A percentile compares a stretch with the other conserved stretches of the same genome.
Evolutionary conservation across 2,113 vertebrate species (phyloP).

Genomic region (Ophthalmolycus amberensis): DNA sequence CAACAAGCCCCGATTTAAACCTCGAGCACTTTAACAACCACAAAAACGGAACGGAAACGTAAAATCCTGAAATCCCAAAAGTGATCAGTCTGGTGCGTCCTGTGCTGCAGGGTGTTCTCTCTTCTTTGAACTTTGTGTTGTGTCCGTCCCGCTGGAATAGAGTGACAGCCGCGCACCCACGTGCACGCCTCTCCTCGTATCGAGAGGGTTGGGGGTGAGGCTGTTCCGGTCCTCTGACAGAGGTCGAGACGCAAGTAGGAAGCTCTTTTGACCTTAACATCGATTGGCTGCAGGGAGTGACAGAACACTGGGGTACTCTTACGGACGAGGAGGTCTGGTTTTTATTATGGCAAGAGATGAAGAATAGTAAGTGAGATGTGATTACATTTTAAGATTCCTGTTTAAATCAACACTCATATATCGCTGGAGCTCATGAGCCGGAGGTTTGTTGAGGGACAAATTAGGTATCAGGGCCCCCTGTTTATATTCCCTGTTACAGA

Average conservation of each 20-base stretch:
- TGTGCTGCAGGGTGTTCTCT: slow-evolving; percentile 29
- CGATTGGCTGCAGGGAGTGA: slow-evolving; percentile 67
- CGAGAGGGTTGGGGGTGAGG: slow-evolving; percentile 2
- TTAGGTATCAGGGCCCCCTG: slow-evolving; percentile 10
- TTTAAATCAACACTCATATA: slow-evolving; percentile 22
- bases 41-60: neutral
- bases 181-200: slow-evolving; percentile 48
- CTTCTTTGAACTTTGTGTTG: slow-evolving; percentile 58
- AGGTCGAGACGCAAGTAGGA: slow-evolving; percentile 64
- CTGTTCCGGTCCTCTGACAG: slow-evolving; percentile 45
- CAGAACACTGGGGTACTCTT: neutral
- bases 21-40: neutral
- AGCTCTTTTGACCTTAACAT: slow-evolving; percentile 75
- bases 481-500: slow-evolving; percentile 9
- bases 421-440: neutral
- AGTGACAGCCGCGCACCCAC: slow-evolving; percentile 56
- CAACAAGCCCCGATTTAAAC: slow-evolving; percentile 11
- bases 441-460: slow-evolving; percentile 5
- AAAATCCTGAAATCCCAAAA: slow-evolving; percentile 37
- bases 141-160: slow-evolving; percentile 56
- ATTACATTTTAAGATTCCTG: slow-evolving; percentile 17
- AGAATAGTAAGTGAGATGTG: neutral
- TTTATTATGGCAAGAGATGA: neutral
- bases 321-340: slow-evolving; percentile 5
- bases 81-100: neutral